Base-by-base conservation (phyloP, 2,888 invertebrate genomes). In the Sphaerophoria taeniata region DNA sequence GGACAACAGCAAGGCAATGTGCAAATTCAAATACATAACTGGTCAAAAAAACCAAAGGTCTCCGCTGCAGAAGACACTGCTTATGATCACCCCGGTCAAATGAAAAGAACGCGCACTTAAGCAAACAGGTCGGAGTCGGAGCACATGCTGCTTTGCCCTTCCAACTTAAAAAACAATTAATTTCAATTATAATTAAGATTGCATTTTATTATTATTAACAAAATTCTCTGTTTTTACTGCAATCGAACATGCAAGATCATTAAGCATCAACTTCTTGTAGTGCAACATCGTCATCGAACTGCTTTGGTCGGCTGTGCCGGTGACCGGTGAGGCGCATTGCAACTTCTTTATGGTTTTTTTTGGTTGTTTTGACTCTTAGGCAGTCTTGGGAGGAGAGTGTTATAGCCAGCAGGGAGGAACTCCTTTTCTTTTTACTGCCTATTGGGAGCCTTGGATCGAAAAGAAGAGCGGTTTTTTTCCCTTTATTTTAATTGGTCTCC, bases 161-260 rank as follows among this genome's bases (percentile, higher is more conserved):
- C 34, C 65, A 76, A 80, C 76, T 80, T 84, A 84, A 84, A 84
- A 85, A 85, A 73, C 75, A 80, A 85, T 85, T 80, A 85, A 85
- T 85, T 85, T 80, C 80, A 80, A 85, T 85, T 80, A 85, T 80
- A 80, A 85, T 85, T 85, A 80, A 85, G 80, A 80, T 61, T 69
- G 75, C 80, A 63, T 85, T 85, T 85, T 80, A 76, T 76, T 82
- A 77, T 82, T 76, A 72, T 80, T 67, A 80, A 85, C 80, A 85
- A 80, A 80, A 80, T 69, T 80, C 71, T 63, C 72, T 76, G 39
- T 67, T 80, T 24, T 80, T 73, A 85, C 80, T 80, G 72, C 84
- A 80, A 85, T 85, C 80, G 84, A 80, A 85, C 84, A 85, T 85
- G 84, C 84, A 70, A 76, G 75, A 80, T 85, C 84, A 71, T 85